Base-by-base conservation (phyloP, 64 coral and sea anemone species). In the Stylophora pistillata region DNA sequence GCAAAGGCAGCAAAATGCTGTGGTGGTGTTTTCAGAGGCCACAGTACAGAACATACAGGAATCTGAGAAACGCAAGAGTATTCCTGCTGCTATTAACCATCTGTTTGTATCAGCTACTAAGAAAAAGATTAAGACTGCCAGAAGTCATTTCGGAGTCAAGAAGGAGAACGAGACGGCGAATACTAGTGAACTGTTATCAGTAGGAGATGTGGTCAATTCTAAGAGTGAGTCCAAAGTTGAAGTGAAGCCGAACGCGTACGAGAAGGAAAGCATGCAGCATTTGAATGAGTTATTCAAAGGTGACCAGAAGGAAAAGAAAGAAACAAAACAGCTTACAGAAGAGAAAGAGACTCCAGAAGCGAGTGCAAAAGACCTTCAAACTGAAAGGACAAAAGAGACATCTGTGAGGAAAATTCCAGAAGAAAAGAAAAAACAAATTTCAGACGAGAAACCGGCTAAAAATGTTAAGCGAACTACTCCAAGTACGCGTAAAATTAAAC, bases 1-100 rank as follows among this genome's bases (percentile, higher is more conserved):
- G 55, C 91, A 95, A 57, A 93, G 95, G 93, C 97, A 99, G 41
- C 97, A 99, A 27, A 94, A 99, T 72, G 97, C 97, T 52, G 97
- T 99, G 13, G 97, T 99, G 1, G 97, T 99, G 21, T 99, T 99
- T 79, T 90, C 90, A 29, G 95, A 97, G 55, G 95, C 95, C 10
- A 74, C 91, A 15, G 95, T 97, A 25, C 88, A 97, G 87, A 92
- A 97, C 56, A 97, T 97, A 21, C 88, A 97, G 72, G 95, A 97
- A 26, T 91, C 91, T 0, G 95, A 97, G 27, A 97, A 97, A 26
- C 90, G 77, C 3, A 91, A 87, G 69, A 97, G 72, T 18, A 71
- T 89, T 57, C 90, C 93, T 53, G 30, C 97, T 0, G 97, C 97
- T 23, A 99, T 99, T n/a, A 99, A 99, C 64, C 97, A 99, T 86